These are phyloP conservation scores for Apostichopus parvimensis DNA, from an alignment of 35 echinoderm and acorn worm species.

Conservation along the genomic window DNA sequence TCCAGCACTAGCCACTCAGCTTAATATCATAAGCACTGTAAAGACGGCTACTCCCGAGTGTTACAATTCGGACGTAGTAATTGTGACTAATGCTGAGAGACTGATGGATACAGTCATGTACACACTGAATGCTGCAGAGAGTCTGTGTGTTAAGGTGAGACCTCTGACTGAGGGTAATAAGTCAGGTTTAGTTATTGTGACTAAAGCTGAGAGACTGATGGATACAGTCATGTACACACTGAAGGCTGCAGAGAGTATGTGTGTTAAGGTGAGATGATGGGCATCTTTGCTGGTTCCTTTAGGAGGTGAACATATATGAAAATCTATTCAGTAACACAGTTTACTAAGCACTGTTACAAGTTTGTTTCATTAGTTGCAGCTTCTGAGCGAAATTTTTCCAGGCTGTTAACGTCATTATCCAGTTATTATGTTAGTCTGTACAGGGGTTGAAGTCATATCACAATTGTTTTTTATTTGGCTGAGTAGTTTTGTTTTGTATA, in stretches of 20 bases:
- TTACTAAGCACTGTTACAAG: too few relatives aligned
- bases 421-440: too few relatives aligned
- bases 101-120: conserved; percentile 84
- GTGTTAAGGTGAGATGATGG: conserved; percentile 65
- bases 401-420: too few relatives aligned
- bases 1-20: conserved; percentile 74
- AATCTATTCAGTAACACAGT: too few relatives aligned
- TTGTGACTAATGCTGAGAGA: conserved; percentile 93
- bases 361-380: too few relatives aligned
- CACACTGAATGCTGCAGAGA: conserved; percentile 86
- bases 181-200: conserved; percentile 43
- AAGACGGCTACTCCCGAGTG: conserved; percentile 89
- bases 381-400: too few relatives aligned
- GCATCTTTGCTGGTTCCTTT: too few relatives aligned
- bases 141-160: conserved; percentile 87
- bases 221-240: conserved; percentile 77
- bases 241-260: conserved; percentile 82
- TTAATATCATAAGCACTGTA: conserved; percentile 93
- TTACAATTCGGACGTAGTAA: conserved; percentile 64
- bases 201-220: conserved; percentile 92
- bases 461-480: too few relatives aligned
- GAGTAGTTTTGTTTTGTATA: too few relatives aligned
- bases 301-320: too few relatives aligned
- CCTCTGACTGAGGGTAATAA: neutral
- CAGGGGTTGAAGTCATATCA: too few relatives aligned